Evolutionary conservation across 2,888 invertebrate species (phyloP), one percentile per base, ranked within the genome.

Genomic region (Caenorhabditis sp.): DNA sequence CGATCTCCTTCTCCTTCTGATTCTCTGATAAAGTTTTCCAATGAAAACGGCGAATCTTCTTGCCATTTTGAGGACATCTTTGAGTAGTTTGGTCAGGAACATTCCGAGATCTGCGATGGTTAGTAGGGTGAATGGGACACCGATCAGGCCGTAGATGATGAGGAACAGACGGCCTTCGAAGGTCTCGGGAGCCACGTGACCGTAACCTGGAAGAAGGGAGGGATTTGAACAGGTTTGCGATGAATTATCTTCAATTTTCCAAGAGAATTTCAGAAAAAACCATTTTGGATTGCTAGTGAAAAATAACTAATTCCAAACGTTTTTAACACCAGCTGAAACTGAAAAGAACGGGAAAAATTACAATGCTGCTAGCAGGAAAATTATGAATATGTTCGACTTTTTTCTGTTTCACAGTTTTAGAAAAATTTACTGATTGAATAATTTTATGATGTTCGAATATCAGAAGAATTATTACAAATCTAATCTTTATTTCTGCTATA

Each of bases 21-120:
- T 74, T 70, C 60, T 69, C n/a, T n/a, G n/a, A 15, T 50, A 58
- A 15, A 56, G 35, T 35, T 78, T 81, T 22, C 47, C 37, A 2
- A 82, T 32, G 11, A 47, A 64, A 28, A 61, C 50, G 8, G 83
- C 53, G 18, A 70, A 76, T 67, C 58, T 22, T 24, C 55, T 37
- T 4, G 81, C 68, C 20, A 53, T 22, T 0, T 32, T 24, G 2
- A 82, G 50, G 1, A 85, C 24, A 28, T 62, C 64, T 40, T 79
- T 69, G 13, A 87, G 72, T 4, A 87, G 51, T 68, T 85, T 84
- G 0, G 83, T 85, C 8, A 89, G 72, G 72, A 89, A 89, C 89
- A 89, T 88, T 78, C 90, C 90, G 11, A 90, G 68, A 78, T 90
- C 89, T 18, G 90, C 89, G 24, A 90, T 89, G 24, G 90, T 89